Evolutionary conservation across 2,888 invertebrate species (phyloP).

Genomic region (Cabera pusaria): DNA sequence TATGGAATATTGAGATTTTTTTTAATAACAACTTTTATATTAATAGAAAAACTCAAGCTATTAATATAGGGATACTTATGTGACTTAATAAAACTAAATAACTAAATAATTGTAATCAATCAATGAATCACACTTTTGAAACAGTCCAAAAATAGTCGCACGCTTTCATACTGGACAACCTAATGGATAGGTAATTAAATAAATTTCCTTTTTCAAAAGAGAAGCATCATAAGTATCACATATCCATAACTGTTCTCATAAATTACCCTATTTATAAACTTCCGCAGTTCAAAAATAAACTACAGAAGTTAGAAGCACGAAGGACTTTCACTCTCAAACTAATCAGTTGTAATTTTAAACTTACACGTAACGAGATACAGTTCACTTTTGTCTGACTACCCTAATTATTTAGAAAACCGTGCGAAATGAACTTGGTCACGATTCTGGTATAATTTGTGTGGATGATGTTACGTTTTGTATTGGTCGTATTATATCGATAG

Average conservation of each 20-base stretch:
- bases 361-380: conserved; percentile 17
- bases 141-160: too few relatives aligned
- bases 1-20: too few relatives aligned
- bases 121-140: too few relatives aligned
- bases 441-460: conserved; percentile 24
- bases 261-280: conserved; percentile 41
- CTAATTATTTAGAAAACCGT: conserved; percentile 22
- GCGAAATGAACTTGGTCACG: conserved; percentile 34
- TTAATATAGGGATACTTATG: too few relatives aligned
- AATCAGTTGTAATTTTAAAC: conserved; percentile 28
- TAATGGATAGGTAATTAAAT: too few relatives aligned
- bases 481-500: conserved; percentile 33
- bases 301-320: conserved; percentile 37
- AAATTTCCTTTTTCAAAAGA: too few relatives aligned
- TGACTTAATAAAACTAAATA: too few relatives aligned
- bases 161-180: too few relatives aligned
- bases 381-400: conserved; percentile 18
- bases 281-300: conserved; percentile 46
- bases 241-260: conserved; percentile 26
- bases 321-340: conserved; percentile 47
- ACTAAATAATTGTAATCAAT: too few relatives aligned
- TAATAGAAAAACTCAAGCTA: too few relatives aligned
- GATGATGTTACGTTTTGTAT: conserved; percentile 28
- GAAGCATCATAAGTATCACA: too few relatives aligned
- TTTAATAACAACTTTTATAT: too few relatives aligned